These are phyloP conservation scores for Sepioteuthis lessoniana DNA, from an alignment of 2,888 invertebrate genomes.

Conservation along the genomic window DNA sequence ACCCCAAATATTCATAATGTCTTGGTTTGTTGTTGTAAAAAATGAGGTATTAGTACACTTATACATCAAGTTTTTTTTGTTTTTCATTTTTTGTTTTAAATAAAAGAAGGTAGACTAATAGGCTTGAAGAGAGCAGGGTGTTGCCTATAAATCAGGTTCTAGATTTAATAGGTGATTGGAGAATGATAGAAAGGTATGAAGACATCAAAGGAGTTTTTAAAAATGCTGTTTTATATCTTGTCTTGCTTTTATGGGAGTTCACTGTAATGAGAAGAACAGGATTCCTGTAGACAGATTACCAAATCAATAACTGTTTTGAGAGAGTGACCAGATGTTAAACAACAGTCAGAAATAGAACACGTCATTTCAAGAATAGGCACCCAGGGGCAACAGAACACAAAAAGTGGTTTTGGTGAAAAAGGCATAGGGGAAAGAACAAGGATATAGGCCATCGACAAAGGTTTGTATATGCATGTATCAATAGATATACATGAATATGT, in stretches of 20 bases:
- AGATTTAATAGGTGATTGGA: neutral
- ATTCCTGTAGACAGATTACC: neutral
- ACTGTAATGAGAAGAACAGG: neutral
- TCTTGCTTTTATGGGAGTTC: neutral
- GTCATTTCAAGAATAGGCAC: neutral
- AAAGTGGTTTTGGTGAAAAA: slow-evolving; percentile 8
- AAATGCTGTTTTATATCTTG: neutral
- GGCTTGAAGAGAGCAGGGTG: neutral
- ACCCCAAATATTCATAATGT: slow-evolving; percentile 11
- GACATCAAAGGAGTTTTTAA: neutral
- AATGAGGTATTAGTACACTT: neutral
- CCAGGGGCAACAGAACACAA: neutral
- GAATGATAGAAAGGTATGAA: neutral
- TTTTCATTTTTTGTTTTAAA: neutral
- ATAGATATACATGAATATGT: neutral
- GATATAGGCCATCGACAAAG: neutral
- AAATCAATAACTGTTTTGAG: neutral
- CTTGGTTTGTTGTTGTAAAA: neutral
- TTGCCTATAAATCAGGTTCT: neutral
- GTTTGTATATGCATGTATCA: neutral
- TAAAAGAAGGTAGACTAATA: neutral
- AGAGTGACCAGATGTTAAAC: neutral
- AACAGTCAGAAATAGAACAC: neutral
- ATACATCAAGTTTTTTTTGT: neutral
- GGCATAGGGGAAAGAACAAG: neutral